Evolutionary conservation across 2,797 vertebrate species (phyloP).

Genomic region (Eleutherodactylus coqui): DNA sequence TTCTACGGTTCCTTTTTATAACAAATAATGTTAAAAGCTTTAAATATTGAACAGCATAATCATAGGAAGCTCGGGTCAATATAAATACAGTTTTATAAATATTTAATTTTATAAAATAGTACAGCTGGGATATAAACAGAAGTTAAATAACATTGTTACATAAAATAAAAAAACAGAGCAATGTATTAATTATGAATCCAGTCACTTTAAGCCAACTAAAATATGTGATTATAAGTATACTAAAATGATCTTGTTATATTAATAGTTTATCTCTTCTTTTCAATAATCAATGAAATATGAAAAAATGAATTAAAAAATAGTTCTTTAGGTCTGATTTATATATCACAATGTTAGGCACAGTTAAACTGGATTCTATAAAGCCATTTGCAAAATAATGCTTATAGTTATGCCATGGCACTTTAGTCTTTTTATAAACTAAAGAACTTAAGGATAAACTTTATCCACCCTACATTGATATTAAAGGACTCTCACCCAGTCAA

Average conservation of each 20-base stretch:
- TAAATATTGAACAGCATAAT: constrained; percentile 6
- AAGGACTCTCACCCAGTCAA: too few relatives aligned
- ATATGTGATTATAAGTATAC: constrained; percentile 16
- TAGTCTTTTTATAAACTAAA: background rate
- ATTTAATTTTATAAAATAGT: constrained; percentile 35
- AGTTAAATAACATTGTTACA: constrained; percentile 35
- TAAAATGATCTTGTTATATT: background rate
- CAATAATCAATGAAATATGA: background rate
- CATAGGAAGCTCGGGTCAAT: constrained; percentile 43
- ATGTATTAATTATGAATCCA: constrained; percentile 20
- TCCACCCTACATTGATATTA: too few relatives aligned
- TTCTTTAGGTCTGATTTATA: background rate
- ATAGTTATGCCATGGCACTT: background rate
- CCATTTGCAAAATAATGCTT: background rate
- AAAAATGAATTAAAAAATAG: background rate
- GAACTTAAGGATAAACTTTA: background rate
- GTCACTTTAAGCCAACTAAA: constrained; percentile 20
- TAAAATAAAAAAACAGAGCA: constrained; percentile 25
- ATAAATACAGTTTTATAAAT: constrained; percentile 45
- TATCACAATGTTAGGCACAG: constrained; percentile 2
- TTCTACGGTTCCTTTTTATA: background rate
- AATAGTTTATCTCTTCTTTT: background rate
- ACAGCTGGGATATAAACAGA: constrained; percentile 37
- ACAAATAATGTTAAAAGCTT: constrained; percentile 3
- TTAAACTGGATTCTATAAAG: constrained; percentile 8